Conservation (phyloP, 2,113 vertebrate species). For the Xyliphius kryptos region DNA sequence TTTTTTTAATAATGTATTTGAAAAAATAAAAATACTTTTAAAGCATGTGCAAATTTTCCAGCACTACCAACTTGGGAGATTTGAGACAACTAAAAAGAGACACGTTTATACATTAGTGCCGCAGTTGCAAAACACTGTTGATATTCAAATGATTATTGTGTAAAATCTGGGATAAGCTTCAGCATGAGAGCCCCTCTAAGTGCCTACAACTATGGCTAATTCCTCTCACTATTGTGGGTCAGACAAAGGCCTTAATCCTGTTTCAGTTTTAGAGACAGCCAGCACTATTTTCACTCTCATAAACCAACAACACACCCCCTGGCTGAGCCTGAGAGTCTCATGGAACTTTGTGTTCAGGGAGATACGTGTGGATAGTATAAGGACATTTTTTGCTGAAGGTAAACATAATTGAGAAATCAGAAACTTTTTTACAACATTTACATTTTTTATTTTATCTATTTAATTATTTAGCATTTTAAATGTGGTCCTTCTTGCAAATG, state of each 20-base stretch:
- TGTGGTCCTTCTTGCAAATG: no score
- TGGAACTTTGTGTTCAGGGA: constrained; percentile 73
- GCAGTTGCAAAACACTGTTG: constrained; percentile 99
- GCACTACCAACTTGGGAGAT: constrained; percentile 78
- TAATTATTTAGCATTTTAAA: no score
- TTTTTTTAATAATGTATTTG: no score
- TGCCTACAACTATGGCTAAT: constrained; percentile 99
- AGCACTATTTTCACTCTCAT: constrained; percentile 96
- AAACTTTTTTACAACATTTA: no score
- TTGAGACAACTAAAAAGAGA: constrained; percentile 80
- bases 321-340: constrained; percentile 86
- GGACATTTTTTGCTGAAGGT: constrained; percentile 79
- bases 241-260: constrained; percentile 99
- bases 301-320: constrained; percentile 99
- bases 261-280: constrained; percentile 95
- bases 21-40: not conserved
- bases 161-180: constrained; percentile 99
- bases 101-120: constrained; percentile 99
- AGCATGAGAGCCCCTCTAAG: constrained; percentile 99
- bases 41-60: constrained; percentile 64
- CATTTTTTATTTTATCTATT: no score
- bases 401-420: constrained; percentile 59
- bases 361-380: constrained; percentile 94
- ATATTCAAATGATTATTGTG: constrained; percentile 99
- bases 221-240: constrained; percentile 93